Percentiles rank a stretch among this genome's conserved stretches.
Evolutionary conservation across 1,140 invertebrate species (phyloP).

Genomic region (Plectus sambesii): DNA sequence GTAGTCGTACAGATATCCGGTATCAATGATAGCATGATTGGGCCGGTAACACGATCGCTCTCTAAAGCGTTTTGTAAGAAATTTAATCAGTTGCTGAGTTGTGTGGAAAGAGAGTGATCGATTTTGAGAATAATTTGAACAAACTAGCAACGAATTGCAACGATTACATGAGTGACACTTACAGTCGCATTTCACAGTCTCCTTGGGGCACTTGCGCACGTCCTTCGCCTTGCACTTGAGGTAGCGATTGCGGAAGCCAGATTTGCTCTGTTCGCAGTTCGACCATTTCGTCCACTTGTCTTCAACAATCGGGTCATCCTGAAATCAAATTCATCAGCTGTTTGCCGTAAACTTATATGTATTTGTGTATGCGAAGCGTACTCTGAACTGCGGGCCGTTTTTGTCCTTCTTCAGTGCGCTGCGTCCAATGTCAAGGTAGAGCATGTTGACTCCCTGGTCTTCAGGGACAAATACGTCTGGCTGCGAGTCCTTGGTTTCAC

Average conservation of each 20-base stretch:
- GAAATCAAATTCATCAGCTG: not conserved
- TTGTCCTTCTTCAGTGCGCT: constrained; percentile 20
- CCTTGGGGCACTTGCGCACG: constrained; percentile 33
- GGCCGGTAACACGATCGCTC: not conserved
- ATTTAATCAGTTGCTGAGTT: not conserved
- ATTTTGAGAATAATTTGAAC: too few species aligned
- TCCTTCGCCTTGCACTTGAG: constrained; percentile 32
- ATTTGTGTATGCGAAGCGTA: constrained; percentile 5
- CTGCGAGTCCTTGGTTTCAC: constrained; percentile 14
- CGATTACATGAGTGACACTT: constrained; percentile 12
- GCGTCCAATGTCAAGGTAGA: constrained; percentile 19
- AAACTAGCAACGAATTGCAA: not conserved
- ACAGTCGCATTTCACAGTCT: constrained; percentile 30
- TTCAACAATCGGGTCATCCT: constrained; percentile 6
- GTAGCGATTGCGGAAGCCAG: constrained; percentile 29
- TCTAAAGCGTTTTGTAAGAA: not conserved
- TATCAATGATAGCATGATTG: constrained; percentile 1
- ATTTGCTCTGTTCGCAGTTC: constrained; percentile 2
- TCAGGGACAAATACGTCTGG: constrained; percentile 22
- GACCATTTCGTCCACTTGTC: constrained; percentile 8
- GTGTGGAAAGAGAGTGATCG: too few species aligned
- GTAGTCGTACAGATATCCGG: constrained; percentile 1
- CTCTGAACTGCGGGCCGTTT: constrained; percentile 1
- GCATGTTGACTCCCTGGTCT: constrained; percentile 23
- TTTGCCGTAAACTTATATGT: constrained; percentile 8